Base-by-base conservation (phyloP, 2,797 vertebrate species). In the Catharus ustulatus region DNA sequence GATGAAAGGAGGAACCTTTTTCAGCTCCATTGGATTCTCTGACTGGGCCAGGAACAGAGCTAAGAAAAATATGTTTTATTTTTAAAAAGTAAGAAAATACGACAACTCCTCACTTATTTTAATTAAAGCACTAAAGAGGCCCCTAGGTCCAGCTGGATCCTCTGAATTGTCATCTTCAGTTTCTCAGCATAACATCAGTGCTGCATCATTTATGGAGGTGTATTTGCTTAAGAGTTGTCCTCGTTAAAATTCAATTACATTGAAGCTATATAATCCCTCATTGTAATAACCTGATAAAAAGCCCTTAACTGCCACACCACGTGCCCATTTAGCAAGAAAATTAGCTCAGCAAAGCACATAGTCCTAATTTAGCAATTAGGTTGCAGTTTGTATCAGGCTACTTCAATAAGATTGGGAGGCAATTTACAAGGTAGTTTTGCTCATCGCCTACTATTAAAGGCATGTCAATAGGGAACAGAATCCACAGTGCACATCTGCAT, bases 191-290 rank as follows among this genome's bases (percentile, higher is more conserved):
- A 84, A 36, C 24, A 57, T 63, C 83, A 66, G 38, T 34, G 18
- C 51, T 81, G 92, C 77, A 90, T 90, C 89, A 90, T 95, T 97
- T 95, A 86, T 72, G 29, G 85, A 91, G 92, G 85, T 93, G 63
- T 93, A 94, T 96, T 96, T 97, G 80, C 68, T 91, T 93, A 93
- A 94, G 84, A 92, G 54, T 79, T 9, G 1, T 89, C 19, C 87
- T 95, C 36, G 14, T 94, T 96, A 96, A 96, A 96, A 96, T 97
- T 97, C 93, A 97, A 95, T 97, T 97, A 96, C 84, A 91, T 21
- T 71, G 92, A 91, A 95, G 69, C 84, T 38, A 49, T 72, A 87
- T 75, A 94, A 96, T 95, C 84, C 77, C 73, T 96, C 90, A 93
- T 93, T 94, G 90, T 95, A 96, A 97, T 93, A 92, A 93, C 89